These are phyloP conservation scores for Argopecten irradians DNA, from an alignment of 1,140 invertebrate species.

Conservation along the genomic window DNA sequence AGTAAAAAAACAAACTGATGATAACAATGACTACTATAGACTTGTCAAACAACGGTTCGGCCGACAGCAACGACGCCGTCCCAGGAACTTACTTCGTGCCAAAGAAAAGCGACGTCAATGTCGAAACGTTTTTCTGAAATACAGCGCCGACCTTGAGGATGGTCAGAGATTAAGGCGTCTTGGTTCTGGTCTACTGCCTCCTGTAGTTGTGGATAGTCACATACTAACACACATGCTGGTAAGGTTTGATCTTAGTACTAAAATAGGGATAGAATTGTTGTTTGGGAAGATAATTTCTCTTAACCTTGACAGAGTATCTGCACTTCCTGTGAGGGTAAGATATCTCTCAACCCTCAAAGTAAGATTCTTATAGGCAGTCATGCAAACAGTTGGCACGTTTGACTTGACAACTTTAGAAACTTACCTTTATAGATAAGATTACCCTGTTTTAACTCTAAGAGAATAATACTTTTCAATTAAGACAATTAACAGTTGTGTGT, in stretches of 20 bases:
- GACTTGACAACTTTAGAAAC: no score
- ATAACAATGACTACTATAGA: not conserved
- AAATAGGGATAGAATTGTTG: no score
- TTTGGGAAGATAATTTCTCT: no score
- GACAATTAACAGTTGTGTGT: no score
- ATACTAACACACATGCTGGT: slow-evolving; percentile 60
- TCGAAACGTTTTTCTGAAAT: not conserved
- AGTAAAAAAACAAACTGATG: not conserved
- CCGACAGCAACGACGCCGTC: not conserved
- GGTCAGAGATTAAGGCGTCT: slow-evolving; percentile 52
- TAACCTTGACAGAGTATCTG: no score
- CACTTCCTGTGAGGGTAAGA: no score
- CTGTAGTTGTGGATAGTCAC: slow-evolving; percentile 57
- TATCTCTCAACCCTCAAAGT: no score
- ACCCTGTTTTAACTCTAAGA: no score
- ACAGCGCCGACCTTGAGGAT: slow-evolving; percentile 1
- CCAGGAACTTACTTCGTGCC: not conserved
- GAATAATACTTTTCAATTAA: no score
- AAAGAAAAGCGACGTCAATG: not conserved
- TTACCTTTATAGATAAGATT: no score
- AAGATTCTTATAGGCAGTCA: no score
- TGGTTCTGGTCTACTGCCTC: slow-evolving; percentile 61
- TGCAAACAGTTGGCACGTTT: no score
- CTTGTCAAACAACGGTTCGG: not conserved
- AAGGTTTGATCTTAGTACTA: not conserved